Percentiles rank a stretch among this genome's conserved stretches.
Evolutionary conservation across 2,797 vertebrate genomes (phyloP).

Genomic region (Gambusia yucatana): DNA sequence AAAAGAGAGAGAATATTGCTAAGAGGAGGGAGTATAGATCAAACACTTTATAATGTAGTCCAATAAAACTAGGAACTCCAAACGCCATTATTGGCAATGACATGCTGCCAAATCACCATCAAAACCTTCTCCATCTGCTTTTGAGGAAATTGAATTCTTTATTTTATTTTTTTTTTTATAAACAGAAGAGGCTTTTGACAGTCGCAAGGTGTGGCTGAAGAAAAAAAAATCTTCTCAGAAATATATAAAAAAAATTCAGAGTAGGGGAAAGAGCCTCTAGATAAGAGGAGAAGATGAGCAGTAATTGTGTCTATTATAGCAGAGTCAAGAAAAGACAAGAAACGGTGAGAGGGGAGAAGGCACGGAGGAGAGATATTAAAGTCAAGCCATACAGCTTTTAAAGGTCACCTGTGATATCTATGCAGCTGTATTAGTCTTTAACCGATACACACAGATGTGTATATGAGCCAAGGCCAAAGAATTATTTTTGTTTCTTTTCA

Average conservation of each 20-base stretch:
- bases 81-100: constrained; percentile 75
- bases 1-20: constrained; percentile 49
- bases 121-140: constrained; percentile 74
- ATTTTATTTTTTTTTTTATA: constrained; percentile 24
- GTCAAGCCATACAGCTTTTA: constrained; percentile 53
- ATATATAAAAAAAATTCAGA: constrained; percentile 34
- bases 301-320: constrained; percentile 74
- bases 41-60: constrained; percentile 78
- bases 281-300: constrained; percentile 71
- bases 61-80: constrained; percentile 69
- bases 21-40: constrained; percentile 68
- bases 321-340: constrained; percentile 39
- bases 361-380: constrained; percentile 44
- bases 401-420: constrained; percentile 70
- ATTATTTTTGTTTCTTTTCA: constrained; percentile 24
- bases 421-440: constrained; percentile 28
- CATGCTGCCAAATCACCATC: constrained; percentile 73
- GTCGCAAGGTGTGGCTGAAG: constrained; percentile 45
- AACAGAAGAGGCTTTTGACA: constrained; percentile 54
- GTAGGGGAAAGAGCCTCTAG: constrained; percentile 36
- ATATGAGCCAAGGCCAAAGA: constrained; percentile 5
- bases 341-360: constrained; percentile 2
- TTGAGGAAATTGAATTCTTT: constrained; percentile 64
- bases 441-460: constrained; percentile 17
- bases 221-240: constrained; percentile 35